phyloP scores from a whole-genome alignment of 2,113 vertebrate species.

The Daubentonia madagascariensis region DNA sequence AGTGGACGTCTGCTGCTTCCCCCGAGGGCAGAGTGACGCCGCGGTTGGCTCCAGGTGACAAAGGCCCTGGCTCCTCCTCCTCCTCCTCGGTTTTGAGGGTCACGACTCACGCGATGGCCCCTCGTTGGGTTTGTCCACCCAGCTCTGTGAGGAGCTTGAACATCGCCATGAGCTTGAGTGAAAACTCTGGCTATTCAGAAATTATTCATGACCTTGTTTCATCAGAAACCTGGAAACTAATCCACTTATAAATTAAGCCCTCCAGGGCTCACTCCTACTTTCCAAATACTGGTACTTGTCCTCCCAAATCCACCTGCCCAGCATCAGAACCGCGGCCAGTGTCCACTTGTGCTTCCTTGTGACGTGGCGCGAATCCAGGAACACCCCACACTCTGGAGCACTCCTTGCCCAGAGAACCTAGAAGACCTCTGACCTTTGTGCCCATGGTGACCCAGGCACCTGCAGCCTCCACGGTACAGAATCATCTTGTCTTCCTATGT shows the following conservation, averaged over 20 bases:
- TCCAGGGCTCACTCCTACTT: not conserved
- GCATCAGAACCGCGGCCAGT: no score
- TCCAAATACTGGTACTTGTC: not conserved
- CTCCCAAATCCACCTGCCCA: not conserved
- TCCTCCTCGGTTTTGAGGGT: not conserved
- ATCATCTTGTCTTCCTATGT: not conserved
- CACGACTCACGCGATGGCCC: no score
- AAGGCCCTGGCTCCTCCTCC: not conserved
- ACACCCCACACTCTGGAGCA: no score
- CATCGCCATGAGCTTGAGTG: not conserved
- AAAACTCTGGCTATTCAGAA: not conserved
- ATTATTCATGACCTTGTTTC: not conserved
- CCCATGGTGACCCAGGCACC: no score
- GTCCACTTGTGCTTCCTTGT: no score
- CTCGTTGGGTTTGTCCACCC: not conserved
- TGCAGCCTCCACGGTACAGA: no score
- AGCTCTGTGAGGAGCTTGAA: no score
- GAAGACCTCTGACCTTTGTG: no score
- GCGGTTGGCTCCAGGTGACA: no score
- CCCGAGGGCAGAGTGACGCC: no score
- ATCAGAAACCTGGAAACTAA: not conserved
- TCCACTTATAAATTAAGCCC: not conserved
- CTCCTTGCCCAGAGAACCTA: no score
- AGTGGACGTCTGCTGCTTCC: not conserved
- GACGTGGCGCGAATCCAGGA: no score